A percentile compares a stretch with the other conserved stretches of the same genome.
phyloP scores from a whole-genome alignment of 2,797 vertebrate genomes.

The Gymnodraco acuticeps region DNA sequence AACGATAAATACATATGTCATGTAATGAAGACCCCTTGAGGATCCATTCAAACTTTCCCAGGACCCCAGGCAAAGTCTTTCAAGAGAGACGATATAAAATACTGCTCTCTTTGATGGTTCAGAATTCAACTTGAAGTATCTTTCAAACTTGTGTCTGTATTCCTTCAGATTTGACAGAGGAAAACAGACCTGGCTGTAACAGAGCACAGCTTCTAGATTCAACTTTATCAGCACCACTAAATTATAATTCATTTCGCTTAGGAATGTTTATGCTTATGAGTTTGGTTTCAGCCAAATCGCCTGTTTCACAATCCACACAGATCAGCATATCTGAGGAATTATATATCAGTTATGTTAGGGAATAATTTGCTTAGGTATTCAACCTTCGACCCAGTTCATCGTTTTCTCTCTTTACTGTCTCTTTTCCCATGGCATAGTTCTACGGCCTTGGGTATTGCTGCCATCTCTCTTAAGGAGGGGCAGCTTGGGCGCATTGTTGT shows the following conservation, averaged over 20 bases:
- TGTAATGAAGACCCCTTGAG: neutral
- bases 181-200: neutral
- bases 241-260: neutral
- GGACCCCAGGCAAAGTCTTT: slow-evolving; percentile 1
- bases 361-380: too few species aligned
- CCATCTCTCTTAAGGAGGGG: too few species aligned
- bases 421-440: too few species aligned
- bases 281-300: too few species aligned
- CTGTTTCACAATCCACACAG: too few species aligned
- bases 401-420: too few species aligned
- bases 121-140: neutral
- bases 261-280: neutral
- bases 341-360: too few species aligned
- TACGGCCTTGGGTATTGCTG: too few species aligned
- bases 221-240: neutral
- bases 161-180: neutral
- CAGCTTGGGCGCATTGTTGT: too few species aligned
- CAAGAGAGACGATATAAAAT: neutral
- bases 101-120: neutral
- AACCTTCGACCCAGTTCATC: too few species aligned
- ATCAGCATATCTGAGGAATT: too few species aligned
- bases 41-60: slow-evolving; percentile 34
- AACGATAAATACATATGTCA: slow-evolving; percentile 1
- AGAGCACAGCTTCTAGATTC: neutral
- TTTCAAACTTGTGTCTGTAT: neutral